Base-by-base conservation (phyloP, 2,113 vertebrate species). In the Dromaius novaehollandiae region DNA sequence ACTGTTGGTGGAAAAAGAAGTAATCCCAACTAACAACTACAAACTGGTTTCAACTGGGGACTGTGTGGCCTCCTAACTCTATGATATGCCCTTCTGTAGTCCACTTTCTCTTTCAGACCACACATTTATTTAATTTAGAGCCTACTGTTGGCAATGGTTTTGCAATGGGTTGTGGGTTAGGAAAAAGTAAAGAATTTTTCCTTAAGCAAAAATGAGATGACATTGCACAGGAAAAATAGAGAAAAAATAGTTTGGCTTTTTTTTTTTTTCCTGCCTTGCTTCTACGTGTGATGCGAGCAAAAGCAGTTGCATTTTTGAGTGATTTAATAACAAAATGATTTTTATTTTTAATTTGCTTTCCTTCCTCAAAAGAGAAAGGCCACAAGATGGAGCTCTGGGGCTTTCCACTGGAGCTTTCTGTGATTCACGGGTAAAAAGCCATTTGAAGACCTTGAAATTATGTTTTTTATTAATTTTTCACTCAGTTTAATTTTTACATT, bases 341-440 rank as follows among this genome's bases (percentile, higher is more conserved):
- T 88, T 77, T 66, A 20, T 61, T 90, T 90, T 69, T 58, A 79
- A 90, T 82, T 73, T 34, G 64, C 56, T 79, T 73, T 34, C n/a
- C 13, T 32, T 21, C 22, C 26, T 56, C 2, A 4, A 53, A 87
- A 60, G 26, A 69, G 30, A 65, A 90, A 82, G 82, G 34, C 94
- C 97, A 96, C 96, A 86, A 96, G 97, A 89, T 98, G 97, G 97
- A 96, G 96, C 97, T 97, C 96, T 96, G 94, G 94, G 94, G 80
- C 97, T 97, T 96, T 92, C 50, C 65, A 89, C 11, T 2, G n/a
- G 2, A 17, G 56, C 44, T 21, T 3, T 38, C 50, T 25, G 90
- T 7, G 25, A 1, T 15, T 70, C 69, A 25, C 4, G 0, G 8
- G 56, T 40, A 58, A 90, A 74, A 94, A 81, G 36, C 51, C 0